These are phyloP conservation scores for Frieseomelitta varia DNA, from an alignment of 1,140 invertebrate genomes.

Conservation along the genomic window DNA sequence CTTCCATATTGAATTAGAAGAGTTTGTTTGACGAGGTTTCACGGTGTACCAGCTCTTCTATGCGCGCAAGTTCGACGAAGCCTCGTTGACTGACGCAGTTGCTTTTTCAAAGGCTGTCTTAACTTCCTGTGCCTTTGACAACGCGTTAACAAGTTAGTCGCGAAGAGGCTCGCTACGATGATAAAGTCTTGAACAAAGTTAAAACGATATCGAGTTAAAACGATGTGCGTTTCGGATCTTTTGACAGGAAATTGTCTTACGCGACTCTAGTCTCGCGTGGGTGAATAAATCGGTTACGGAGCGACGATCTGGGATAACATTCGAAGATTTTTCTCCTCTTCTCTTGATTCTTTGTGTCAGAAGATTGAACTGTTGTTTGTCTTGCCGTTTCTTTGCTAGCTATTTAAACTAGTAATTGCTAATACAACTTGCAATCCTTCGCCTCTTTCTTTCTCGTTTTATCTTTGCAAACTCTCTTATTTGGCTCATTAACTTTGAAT, in stretches of 20 bases:
- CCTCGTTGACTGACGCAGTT: background rate
- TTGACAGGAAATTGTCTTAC: no score
- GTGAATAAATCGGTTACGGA: background rate
- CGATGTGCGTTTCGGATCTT: background rate
- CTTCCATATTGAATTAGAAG: background rate
- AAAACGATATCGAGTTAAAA: background rate
- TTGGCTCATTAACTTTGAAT: background rate
- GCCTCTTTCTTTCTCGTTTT: background rate
- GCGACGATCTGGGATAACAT: background rate
- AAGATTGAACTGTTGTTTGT: background rate
- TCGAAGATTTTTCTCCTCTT: background rate
- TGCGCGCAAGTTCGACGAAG: background rate
- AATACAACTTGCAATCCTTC: no score
- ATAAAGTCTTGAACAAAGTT: background rate
- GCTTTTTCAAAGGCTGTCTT: background rate
- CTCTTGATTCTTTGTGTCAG: background rate
- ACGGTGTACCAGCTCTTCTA: no score
- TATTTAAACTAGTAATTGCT: background rate
- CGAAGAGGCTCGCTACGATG: background rate
- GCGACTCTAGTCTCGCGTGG: no score
- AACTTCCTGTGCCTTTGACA: background rate
- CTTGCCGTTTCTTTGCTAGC: background rate
- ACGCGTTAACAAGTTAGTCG: background rate
- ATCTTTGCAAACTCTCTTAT: background rate
- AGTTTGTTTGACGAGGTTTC: background rate